Conservation (phyloP, 2,888 invertebrate species). For the Cyclophora punctaria region DNA sequence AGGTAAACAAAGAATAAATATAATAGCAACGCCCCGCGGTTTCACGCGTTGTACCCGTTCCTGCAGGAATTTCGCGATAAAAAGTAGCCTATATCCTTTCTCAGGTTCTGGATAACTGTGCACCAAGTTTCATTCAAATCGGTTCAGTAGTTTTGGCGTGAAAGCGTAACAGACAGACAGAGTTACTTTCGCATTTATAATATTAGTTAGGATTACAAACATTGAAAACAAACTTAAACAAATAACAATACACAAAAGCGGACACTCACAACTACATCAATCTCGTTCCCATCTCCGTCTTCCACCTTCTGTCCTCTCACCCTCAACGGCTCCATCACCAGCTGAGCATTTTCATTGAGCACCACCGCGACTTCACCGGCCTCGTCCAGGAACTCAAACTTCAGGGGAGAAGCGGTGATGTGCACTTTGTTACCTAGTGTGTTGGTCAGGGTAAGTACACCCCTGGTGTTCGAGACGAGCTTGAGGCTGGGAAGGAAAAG, state of each 20-base stretch:
- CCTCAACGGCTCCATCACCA: conserved; percentile 92
- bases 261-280: conserved; percentile 43
- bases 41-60: no score
- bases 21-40: no score
- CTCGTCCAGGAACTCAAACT: conserved; percentile 85
- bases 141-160: no score
- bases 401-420: conserved; percentile 85
- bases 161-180: no score
- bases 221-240: neutral
- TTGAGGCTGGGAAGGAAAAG: conserved; percentile 37
- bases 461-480: conserved; percentile 46
- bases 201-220: no score
- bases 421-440: conserved; percentile 64
- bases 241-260: conserved; percentile 5
- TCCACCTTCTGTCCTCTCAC: conserved; percentile 74
- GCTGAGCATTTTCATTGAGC: conserved; percentile 91
- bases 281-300: conserved; percentile 46
- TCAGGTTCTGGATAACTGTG: no score
- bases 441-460: conserved; percentile 46
- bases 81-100: no score
- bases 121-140: no score
- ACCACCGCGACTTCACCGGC: conserved; percentile 82
- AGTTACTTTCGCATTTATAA: no score
- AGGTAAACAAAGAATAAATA: neutral
- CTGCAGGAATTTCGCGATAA: no score